A percentile compares a stretch with the other conserved stretches of the same genome.
Evolutionary conservation across 2,113 vertebrate species (phyloP).

Genomic region (Perca schrenkii): DNA sequence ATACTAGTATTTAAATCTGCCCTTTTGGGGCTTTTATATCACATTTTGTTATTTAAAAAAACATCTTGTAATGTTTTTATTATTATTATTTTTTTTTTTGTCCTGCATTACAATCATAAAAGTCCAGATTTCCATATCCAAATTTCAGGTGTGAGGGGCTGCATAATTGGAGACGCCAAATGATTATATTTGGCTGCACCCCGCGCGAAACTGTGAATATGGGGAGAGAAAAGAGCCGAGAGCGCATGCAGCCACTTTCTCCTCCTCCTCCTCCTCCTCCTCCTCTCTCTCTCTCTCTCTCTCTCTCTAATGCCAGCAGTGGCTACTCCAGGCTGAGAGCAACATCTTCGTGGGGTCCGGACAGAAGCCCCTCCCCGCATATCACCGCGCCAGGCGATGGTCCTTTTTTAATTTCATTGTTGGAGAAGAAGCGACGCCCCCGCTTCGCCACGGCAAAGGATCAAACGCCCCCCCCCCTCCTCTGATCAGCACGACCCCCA

Average conservation of each 20-base stretch:
- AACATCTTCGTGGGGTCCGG: conserved; percentile 36
- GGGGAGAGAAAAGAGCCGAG: neutral
- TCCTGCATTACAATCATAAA: neutral
- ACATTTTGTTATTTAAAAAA: neutral
- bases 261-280: neutral
- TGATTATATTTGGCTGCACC: neutral
- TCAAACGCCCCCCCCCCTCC: conserved; percentile 63
- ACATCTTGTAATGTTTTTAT: too few species aligned
- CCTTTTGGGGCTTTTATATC: neutral
- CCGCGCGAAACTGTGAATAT: too few species aligned
- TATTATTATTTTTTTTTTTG: neutral
- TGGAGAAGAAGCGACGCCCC: conserved; percentile 75
- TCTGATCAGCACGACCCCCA: conserved; percentile 54
- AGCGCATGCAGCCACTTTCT: neutral
- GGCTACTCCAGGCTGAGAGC: conserved; percentile 10
- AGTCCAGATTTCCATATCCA: neutral
- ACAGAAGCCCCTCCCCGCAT: conserved; percentile 75
- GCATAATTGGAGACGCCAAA: neutral
- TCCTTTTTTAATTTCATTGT: conserved; percentile 83
- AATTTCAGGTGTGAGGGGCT: too few species aligned
- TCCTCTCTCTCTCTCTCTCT: neutral
- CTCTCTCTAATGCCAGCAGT: conserved; percentile 6
- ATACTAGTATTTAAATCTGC: too few species aligned
- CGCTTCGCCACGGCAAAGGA: conserved; percentile 61
- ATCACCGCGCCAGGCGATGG: conserved; percentile 55